Percentiles rank a stretch among this genome's conserved stretches.
Evolutionary conservation across 1,140 invertebrate species (phyloP).

Genomic region (Meloidogyne exigua): DNA sequence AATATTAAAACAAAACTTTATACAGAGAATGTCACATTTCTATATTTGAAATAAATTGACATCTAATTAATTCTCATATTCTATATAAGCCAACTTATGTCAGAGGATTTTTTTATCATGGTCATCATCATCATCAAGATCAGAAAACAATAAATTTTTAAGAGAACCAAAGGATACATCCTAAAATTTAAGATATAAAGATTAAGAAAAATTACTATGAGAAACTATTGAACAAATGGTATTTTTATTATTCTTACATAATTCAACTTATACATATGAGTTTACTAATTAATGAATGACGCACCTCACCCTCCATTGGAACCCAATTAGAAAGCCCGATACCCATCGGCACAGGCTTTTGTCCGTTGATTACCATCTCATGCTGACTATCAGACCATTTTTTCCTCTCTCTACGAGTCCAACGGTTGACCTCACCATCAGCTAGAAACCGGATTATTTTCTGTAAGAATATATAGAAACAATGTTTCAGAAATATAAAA

Average conservation of each 20-base stretch:
- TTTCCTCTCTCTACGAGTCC: conserved; percentile 57
- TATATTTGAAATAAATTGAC: neutral
- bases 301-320: conserved; percentile 43
- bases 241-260: too few species aligned
- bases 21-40: too few species aligned
- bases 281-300: neutral
- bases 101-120: neutral
- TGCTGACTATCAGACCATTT: conserved; percentile 37
- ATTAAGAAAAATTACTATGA: neutral
- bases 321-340: conserved; percentile 56
- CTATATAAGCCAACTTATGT: neutral
- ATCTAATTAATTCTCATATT: neutral
- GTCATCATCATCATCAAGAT: neutral
- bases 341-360: conserved; percentile 49
- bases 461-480: conserved; percentile 32
- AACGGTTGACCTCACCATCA: conserved; percentile 51
- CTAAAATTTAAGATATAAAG: neutral
- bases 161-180: neutral
- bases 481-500: conserved; percentile 10
- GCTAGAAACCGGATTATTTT: conserved; percentile 55
- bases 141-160: neutral
- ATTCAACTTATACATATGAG: neutral
- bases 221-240: too few species aligned
- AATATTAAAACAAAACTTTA: too few species aligned
- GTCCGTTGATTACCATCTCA: conserved; percentile 45